phyloP scores from a whole-genome alignment of 2,113 vertebrate genomes.

The Cynocephalus volans region DNA sequence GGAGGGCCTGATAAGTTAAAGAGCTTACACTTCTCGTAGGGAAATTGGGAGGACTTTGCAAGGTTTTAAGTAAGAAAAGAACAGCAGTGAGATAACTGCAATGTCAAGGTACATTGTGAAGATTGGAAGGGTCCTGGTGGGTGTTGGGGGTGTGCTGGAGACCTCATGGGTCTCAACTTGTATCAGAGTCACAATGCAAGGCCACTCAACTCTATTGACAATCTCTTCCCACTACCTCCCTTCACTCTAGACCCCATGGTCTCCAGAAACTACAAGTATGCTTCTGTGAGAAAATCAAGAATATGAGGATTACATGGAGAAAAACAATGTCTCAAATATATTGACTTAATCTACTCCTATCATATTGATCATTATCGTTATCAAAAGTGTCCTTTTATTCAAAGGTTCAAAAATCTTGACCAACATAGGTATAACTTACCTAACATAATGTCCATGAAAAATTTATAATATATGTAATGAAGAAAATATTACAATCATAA shows the following conservation, averaged over 20 bases:
- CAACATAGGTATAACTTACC: neutral
- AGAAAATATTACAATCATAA: conserved; percentile 13
- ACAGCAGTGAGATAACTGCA: neutral
- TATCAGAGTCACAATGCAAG: neutral
- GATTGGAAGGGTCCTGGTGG: neutral
- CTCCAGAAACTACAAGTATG: neutral
- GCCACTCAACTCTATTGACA: neutral
- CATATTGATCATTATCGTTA: neutral
- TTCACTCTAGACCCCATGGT: neutral
- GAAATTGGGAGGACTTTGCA: neutral
- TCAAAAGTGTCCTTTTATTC: neutral
- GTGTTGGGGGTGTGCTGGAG: neutral
- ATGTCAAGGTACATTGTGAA: neutral
- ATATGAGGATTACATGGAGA: neutral
- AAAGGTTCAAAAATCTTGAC: neutral
- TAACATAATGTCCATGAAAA: neutral
- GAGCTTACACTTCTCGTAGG: neutral
- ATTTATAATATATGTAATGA: neutral
- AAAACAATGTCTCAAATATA: conserved; percentile 3
- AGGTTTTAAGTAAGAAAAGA: neutral
- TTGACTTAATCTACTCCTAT: neutral
- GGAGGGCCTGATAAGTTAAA: neutral
- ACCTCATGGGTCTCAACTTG: neutral
- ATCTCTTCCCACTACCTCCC: neutral
- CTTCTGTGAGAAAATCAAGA: neutral